A percentile compares a stretch with the other conserved stretches of the same genome.
These are phyloP conservation scores for Selenia dentaria DNA, from an alignment of 2,888 invertebrate genomes.

Conservation along the genomic window DNA sequence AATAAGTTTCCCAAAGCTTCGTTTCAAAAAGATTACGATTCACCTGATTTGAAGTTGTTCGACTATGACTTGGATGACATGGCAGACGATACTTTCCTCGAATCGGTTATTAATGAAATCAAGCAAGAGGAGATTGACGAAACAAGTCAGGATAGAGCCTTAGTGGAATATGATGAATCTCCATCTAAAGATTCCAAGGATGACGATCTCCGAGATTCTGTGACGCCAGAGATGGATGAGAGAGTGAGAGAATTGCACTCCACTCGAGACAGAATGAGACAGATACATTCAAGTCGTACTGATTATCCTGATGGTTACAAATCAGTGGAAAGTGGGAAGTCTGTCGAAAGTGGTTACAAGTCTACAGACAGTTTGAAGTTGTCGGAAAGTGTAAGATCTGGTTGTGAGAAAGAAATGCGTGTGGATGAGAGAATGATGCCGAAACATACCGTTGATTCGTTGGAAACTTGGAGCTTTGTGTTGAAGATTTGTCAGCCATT, in stretches of 20 bases:
- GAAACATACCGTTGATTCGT: constrained; percentile 61
- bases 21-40: constrained; percentile 48
- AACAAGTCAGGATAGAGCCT: constrained; percentile 62
- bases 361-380: constrained; percentile 27
- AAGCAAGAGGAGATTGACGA: constrained; percentile 69
- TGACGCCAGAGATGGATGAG: constrained; percentile 69
- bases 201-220: constrained; percentile 42
- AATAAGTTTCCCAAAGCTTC: constrained; percentile 50
- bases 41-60: constrained; percentile 49
- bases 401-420: constrained; percentile 4
- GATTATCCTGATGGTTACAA: constrained; percentile 59
- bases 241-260: constrained; percentile 44
- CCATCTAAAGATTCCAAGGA: constrained; percentile 52
- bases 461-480: constrained; percentile 77
- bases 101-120: constrained; percentile 76
- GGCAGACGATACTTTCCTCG: constrained; percentile 70
- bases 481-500: constrained; percentile 76
- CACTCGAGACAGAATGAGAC: constrained; percentile 44
- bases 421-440: constrained; percentile 47
- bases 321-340: constrained; percentile 55
- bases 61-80: constrained; percentile 55
- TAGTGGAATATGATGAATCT: constrained; percentile 75
- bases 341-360: constrained; percentile 36
- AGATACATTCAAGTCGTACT: constrained; percentile 47
- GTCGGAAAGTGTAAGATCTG: constrained; percentile 6